Conservation (phyloP, 2,113 vertebrate genomes). For the Actinemys pallida region DNA sequence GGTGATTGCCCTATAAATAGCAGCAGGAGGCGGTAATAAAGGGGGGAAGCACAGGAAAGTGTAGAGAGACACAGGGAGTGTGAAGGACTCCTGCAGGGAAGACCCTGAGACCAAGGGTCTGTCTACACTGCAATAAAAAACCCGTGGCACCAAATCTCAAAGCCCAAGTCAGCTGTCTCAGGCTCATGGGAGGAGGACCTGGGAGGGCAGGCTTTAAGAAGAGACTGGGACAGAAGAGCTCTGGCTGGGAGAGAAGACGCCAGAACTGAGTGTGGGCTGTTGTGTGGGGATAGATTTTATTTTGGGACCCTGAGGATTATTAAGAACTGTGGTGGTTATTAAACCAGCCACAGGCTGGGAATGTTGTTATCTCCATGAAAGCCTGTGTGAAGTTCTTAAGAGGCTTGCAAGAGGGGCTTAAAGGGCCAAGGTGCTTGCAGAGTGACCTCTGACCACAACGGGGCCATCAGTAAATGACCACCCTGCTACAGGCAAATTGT, state of each 20-base stretch:
- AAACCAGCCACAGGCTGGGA: background rate
- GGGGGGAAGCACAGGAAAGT: background rate
- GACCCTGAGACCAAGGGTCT: background rate
- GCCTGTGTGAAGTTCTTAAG: background rate
- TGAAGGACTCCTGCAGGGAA: background rate
- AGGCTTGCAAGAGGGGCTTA: background rate
- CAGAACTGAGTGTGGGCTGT: background rate
- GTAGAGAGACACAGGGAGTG: background rate
- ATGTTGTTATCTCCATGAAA: background rate
- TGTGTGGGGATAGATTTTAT: background rate
- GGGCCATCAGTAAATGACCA: background rate
- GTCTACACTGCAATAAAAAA: background rate
- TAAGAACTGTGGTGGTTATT: background rate
- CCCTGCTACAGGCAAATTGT: background rate
- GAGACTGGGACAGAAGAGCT: background rate
- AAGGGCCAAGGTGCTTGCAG: background rate
- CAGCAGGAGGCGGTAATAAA: background rate
- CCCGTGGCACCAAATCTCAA: background rate
- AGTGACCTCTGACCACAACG: background rate
- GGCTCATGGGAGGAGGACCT: background rate
- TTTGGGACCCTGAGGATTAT: background rate
- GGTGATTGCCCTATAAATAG: background rate
- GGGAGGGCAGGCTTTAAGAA: background rate
- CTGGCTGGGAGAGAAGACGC: background rate
- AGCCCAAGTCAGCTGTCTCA: background rate